Evolutionary conservation across 2,113 vertebrate species (phyloP).

Genomic region (Ceratotherium simum): DNA sequence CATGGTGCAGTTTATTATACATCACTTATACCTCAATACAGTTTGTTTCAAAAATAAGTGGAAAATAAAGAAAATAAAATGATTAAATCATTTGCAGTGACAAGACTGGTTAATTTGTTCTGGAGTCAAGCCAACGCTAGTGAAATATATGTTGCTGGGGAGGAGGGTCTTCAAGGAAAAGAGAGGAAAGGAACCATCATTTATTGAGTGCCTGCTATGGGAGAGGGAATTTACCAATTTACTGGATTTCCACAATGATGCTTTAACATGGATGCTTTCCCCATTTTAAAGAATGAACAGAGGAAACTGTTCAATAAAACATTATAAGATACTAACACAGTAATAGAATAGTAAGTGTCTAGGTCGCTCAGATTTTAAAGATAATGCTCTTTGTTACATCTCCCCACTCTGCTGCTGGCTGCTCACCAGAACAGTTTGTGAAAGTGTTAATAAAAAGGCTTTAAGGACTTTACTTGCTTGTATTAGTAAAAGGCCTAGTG

Average conservation of each 20-base stretch:
- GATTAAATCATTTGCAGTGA: background rate
- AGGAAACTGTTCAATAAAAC: background rate
- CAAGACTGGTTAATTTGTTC: background rate
- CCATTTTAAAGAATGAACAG: background rate
- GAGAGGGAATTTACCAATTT: background rate
- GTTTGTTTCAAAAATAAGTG: background rate
- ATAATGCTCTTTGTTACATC: rapidly evolving
- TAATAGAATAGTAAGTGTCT: too few species aligned
- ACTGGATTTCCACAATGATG: rapidly evolving
- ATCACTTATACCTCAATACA: background rate
- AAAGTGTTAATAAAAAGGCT: background rate
- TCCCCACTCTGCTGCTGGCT: background rate
- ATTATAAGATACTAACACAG: too few species aligned
- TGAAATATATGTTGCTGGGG: background rate
- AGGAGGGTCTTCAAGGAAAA: background rate
- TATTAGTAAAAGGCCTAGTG: background rate
- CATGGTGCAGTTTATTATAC: background rate
- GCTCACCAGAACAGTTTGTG: background rate
- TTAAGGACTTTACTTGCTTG: background rate
- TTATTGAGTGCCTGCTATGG: rapidly evolving
- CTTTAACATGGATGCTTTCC: rapidly evolving
- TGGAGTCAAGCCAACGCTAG: background rate
- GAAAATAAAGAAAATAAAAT: background rate
- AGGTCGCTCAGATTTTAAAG: background rate
- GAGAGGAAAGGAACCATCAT: background rate